These are phyloP conservation scores for Naja naja DNA, from an alignment of 2,113 vertebrate species.

Conservation along the genomic window DNA sequence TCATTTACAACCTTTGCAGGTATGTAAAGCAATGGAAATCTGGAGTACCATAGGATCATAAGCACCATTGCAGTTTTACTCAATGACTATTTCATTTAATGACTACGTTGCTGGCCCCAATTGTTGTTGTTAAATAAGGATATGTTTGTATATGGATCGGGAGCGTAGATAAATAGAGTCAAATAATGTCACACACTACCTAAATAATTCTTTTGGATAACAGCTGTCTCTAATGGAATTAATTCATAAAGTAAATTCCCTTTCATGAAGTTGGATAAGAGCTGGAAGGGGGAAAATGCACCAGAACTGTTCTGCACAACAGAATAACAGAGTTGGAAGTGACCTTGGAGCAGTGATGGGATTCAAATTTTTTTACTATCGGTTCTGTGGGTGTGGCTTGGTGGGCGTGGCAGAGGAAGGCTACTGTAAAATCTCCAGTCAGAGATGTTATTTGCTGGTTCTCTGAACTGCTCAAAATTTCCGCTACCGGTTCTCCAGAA, in stretches of 20 bases:
- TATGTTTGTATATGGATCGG: not conserved
- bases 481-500: too few relatives aligned
- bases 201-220: not conserved
- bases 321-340: not conserved
- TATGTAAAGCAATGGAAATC: not conserved
- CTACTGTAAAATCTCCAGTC: too few relatives aligned
- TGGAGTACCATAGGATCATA: not conserved
- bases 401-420: too few relatives aligned
- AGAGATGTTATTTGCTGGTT: too few relatives aligned
- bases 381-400: too few relatives aligned
- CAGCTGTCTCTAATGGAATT: not conserved
- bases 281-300: not conserved
- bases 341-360: not conserved
- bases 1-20: not conserved
- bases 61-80: not conserved
- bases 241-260: not conserved
- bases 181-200: not conserved
- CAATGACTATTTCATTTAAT: not conserved
- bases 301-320: not conserved
- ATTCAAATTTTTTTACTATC: too few relatives aligned
- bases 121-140: not conserved
- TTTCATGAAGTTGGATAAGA: not conserved
- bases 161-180: not conserved
- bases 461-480: too few relatives aligned
- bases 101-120: not conserved